These are phyloP conservation scores for Meloe dianella DNA, from an alignment of 2,888 invertebrate genomes.

Conservation along the genomic window DNA sequence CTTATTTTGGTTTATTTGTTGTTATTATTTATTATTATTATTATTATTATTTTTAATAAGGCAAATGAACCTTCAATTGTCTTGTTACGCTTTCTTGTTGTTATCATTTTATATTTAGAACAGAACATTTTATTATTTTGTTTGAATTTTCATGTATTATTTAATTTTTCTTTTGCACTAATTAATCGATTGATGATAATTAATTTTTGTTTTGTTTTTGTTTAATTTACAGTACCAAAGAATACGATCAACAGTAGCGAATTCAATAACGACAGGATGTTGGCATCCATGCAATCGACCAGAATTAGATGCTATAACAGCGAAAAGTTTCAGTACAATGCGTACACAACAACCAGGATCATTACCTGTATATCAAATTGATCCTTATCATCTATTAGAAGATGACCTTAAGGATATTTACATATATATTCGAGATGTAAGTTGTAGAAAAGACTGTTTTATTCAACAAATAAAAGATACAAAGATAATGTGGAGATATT, in stretches of 20 bases:
- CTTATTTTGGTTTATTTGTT: neutral
- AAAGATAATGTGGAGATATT: too few species aligned
- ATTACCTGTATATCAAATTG: slow-evolving; percentile 79
- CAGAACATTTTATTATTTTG: slow-evolving; percentile 17
- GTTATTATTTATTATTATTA: neutral
- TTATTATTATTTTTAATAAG: neutral
- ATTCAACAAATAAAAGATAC: neutral
- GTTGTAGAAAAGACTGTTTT: slow-evolving; percentile 42
- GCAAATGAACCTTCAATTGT: slow-evolving; percentile 23
- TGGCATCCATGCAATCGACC: slow-evolving; percentile 55
- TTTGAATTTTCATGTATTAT: slow-evolving; percentile 15
- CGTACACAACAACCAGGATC: slow-evolving; percentile 82
- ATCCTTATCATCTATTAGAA: slow-evolving; percentile 85
- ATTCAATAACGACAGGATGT: slow-evolving; percentile 53
- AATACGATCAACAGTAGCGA: slow-evolving; percentile 32
- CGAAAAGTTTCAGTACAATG: slow-evolving; percentile 69
- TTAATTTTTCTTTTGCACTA: neutral
- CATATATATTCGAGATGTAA: slow-evolving; percentile 84
- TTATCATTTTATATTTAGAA: slow-evolving; percentile 19
- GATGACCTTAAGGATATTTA: slow-evolving; percentile 88
- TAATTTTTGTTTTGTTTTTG: slow-evolving; percentile 19
- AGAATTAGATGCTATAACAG: slow-evolving; percentile 57
- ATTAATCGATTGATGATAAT: neutral
- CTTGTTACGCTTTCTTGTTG: slow-evolving; percentile 29
- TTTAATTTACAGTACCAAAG: slow-evolving; percentile 36